phyloP scores from a whole-genome alignment of 37 sponge, comb jelly and placozoan species.

The Cliona cf. orientalis region DNA sequence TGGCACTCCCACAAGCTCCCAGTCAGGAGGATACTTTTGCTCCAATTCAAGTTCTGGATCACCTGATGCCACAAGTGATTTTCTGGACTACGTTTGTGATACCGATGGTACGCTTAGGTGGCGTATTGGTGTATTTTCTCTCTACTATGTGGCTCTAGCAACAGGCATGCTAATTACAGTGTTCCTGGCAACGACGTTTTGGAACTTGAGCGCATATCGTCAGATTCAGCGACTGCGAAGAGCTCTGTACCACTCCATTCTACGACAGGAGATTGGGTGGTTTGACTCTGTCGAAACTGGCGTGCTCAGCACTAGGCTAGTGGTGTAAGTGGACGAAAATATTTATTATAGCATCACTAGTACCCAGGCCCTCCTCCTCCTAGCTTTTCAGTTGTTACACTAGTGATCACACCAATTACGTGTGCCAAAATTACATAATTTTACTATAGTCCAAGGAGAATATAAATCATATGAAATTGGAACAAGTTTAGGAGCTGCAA shows the following conservation, averaged over 20 bases:
- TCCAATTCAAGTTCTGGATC: too few species aligned
- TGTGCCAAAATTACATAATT: too few species aligned
- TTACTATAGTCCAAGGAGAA: too few species aligned
- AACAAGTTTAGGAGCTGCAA: too few species aligned
- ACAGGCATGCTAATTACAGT: slow-evolving; percentile 25
- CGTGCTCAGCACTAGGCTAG: slow-evolving; percentile 81
- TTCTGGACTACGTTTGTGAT: slow-evolving; percentile 12
- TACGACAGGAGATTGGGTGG: slow-evolving; percentile 95
- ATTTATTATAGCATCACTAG: too few species aligned
- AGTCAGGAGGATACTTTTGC: too few species aligned
- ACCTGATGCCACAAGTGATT: too few species aligned
- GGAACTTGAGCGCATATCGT: slow-evolving; percentile 71
- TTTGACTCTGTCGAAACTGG: slow-evolving; percentile 81
- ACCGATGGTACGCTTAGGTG: neutral
- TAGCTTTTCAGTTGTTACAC: too few species aligned
- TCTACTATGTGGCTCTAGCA: slow-evolving; percentile 51
- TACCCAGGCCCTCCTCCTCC: too few species aligned
- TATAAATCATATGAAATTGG: too few species aligned
- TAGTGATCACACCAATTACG: too few species aligned
- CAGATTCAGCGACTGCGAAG: slow-evolving; percentile 66
- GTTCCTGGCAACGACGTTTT: slow-evolving; percentile 39
- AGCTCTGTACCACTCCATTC: slow-evolving; percentile 79
- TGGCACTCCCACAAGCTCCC: too few species aligned
- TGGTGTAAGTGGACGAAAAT: slow-evolving; percentile 89
- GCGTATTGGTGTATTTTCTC: slow-evolving; percentile 12